Conservation (phyloP, 1,140 invertebrate genomes). For the Aphaenogaster rudis region DNA sequence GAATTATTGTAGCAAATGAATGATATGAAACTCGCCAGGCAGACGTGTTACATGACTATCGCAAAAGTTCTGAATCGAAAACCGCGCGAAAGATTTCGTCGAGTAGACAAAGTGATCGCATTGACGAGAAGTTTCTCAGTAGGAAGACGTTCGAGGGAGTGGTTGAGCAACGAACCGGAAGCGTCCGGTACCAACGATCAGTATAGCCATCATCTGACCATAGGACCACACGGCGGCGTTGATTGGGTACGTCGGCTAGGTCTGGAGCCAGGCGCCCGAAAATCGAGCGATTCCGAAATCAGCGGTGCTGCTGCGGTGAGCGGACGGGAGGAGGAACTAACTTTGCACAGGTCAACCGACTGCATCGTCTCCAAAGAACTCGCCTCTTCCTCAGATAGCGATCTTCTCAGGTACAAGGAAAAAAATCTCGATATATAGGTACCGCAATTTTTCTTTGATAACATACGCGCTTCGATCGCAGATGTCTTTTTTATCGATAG, state of each 20-base stretch:
- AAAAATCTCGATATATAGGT: neutral
- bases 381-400: slow-evolving; percentile 88
- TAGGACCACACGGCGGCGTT: slow-evolving; percentile 89
- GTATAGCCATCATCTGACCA: slow-evolving; percentile 88
- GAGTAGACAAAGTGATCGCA: neutral
- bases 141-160: slow-evolving; percentile 84
- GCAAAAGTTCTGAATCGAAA: neutral
- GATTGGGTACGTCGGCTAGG: slow-evolving; percentile 89
- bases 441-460: neutral
- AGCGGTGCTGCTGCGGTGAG: slow-evolving; percentile 82
- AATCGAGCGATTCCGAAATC: slow-evolving; percentile 87
- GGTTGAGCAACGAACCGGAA: slow-evolving; percentile 82
- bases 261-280: slow-evolving; percentile 82
- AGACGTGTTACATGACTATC: neutral
- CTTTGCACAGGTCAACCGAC: slow-evolving; percentile 90
- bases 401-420: slow-evolving; percentile 86
- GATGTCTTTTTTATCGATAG: neutral
- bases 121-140: slow-evolving; percentile 14
- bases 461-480: neutral
- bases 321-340: slow-evolving; percentile 85
- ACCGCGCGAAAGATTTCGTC: neutral
- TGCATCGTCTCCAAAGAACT: slow-evolving; percentile 89
- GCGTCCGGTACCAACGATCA: slow-evolving; percentile 82
- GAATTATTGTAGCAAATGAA: no score
- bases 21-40: no score